Conservation (phyloP, 2,888 invertebrate genomes). For the Proisotoma minuta region DNA sequence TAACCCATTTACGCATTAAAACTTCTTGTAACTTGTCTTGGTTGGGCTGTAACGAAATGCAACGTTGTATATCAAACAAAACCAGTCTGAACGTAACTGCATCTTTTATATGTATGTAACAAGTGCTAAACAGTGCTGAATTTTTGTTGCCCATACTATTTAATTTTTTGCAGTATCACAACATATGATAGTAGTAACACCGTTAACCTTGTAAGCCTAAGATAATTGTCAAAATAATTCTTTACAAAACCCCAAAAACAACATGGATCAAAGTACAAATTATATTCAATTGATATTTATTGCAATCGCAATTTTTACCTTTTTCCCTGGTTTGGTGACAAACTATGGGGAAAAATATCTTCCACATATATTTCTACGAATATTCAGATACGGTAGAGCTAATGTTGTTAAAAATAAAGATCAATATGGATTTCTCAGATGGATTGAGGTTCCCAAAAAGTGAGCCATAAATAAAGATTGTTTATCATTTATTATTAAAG, state of each 20-base stretch:
- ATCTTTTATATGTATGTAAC: too few species aligned
- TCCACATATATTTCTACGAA: slow-evolving; percentile 23
- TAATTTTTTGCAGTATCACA: too few species aligned
- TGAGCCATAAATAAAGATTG: slow-evolving; percentile 40
- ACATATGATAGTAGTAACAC: too few species aligned
- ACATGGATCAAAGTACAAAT: slow-evolving; percentile 26
- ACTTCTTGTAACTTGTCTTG: too few species aligned
- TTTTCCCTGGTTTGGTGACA: slow-evolving; percentile 33
- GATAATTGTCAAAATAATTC: not conserved
- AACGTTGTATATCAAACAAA: too few species aligned
- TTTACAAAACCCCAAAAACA: not conserved
- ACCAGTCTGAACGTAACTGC: too few species aligned
- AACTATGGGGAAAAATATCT: slow-evolving; percentile 31
- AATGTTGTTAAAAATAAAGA: slow-evolving; percentile 28
- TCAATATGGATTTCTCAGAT: slow-evolving; percentile 20
- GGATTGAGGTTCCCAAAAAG: slow-evolving; percentile 59
- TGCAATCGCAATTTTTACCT: slow-evolving; percentile 27
- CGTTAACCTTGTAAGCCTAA: not conserved
- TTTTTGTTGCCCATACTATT: too few species aligned
- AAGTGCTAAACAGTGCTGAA: too few species aligned
- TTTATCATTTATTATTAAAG: not conserved
- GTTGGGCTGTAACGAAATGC: too few species aligned
- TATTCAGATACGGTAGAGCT: slow-evolving; percentile 33
- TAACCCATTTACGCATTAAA: too few species aligned
- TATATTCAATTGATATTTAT: slow-evolving; percentile 28